Conservation (phyloP, 2,113 vertebrate genomes). For the Pholis gunnellus region DNA sequence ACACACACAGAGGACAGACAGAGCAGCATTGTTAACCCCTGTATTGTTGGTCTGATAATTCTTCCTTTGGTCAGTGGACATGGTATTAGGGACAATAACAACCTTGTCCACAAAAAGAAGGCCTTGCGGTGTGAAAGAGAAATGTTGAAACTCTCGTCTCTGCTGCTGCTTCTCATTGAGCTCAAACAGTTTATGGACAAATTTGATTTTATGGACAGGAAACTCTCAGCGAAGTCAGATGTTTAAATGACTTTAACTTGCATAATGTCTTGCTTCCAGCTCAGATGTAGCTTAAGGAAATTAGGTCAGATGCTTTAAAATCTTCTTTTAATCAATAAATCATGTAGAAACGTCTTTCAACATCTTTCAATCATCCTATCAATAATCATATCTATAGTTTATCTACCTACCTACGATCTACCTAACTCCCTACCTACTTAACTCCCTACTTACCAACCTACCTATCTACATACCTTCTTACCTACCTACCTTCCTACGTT, state of each 20-base stretch:
- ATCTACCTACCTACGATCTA: background rate
- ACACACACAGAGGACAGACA: background rate
- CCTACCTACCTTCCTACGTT: background rate
- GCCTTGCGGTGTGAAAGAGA: background rate
- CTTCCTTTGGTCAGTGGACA: background rate
- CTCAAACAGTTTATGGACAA: background rate
- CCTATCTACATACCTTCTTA: background rate
- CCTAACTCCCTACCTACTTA: background rate
- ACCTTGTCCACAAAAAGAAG: background rate
- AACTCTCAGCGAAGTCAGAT: background rate
- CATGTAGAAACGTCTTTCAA: background rate
- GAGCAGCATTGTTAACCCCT: conserved; percentile 4
- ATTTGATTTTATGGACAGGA: background rate
- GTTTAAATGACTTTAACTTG: background rate
- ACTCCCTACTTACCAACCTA: background rate
- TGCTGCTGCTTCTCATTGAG: background rate
- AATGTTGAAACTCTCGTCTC: background rate
- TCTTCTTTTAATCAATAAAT: background rate
- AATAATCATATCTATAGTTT: too few species aligned
- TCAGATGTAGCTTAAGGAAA: background rate
- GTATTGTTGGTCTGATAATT: background rate
- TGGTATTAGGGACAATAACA: background rate
- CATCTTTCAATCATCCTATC: background rate
- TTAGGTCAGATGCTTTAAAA: background rate
- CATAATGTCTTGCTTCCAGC: background rate